Evolutionary conservation across 2,888 invertebrate species (phyloP).

Genomic region (Stenodema calcarata): DNA sequence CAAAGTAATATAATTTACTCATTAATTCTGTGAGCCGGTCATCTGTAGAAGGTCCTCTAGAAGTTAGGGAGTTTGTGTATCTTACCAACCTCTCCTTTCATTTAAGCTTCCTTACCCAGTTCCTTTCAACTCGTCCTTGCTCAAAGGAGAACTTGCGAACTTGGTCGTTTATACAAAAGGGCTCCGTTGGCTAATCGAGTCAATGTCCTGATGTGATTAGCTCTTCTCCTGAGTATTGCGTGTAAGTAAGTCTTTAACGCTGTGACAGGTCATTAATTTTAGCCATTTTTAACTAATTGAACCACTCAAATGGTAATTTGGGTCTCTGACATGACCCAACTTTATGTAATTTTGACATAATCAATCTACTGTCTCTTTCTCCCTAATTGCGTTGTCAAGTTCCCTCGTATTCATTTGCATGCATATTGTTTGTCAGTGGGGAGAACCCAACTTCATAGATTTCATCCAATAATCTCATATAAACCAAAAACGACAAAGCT

Average conservation of each 20-base stretch:
- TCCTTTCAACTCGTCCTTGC: constrained; percentile 1
- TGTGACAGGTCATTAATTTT: constrained; percentile 41
- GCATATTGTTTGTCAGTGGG: constrained; percentile 3
- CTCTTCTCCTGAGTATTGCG: constrained; percentile 38
- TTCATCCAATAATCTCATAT: not conserved
- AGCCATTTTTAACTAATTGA: constrained; percentile 43
- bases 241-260: constrained; percentile 45
- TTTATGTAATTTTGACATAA: constrained; percentile 17
- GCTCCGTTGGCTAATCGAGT: constrained; percentile 40
- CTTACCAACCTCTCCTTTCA: constrained; percentile 16
- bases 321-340: constrained; percentile 26
- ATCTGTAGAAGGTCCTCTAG: not conserved
- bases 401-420: constrained; percentile 25
- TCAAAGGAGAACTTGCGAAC: constrained; percentile 46
- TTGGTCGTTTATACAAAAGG: constrained; percentile 48
- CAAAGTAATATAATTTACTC: not conserved
- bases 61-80: constrained; percentile 27
- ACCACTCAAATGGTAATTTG: constrained; percentile 49
- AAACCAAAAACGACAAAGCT: not conserved
- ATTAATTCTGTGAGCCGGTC: not conserved
- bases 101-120: constrained; percentile 1
- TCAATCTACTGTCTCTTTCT: constrained; percentile 32
- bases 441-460: not conserved
- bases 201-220: constrained; percentile 39
- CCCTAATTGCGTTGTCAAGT: constrained; percentile 19